Base-by-base conservation (phyloP, 2,888 invertebrate species). In the Chymomyza amoena region DNA sequence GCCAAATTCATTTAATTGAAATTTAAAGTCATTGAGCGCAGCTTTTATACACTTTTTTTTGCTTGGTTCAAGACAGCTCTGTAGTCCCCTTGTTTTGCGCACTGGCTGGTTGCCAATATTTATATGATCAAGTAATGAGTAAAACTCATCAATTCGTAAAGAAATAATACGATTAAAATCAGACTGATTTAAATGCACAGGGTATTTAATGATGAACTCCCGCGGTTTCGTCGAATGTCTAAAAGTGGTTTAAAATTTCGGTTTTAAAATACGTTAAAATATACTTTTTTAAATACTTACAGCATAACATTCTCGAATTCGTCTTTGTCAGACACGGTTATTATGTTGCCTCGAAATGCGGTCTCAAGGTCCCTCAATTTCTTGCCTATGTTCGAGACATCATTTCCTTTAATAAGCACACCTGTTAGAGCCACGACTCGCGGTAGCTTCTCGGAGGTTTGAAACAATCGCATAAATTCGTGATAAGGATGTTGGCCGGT, bases 391-490 rank as follows among this genome's bases (percentile, higher is more conserved):
- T 96, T 93, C 73, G 92, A 93, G 0, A 93, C 85, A 3, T 95
- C 93, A 76, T 96, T 96, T 0, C 94, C 93, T 89, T 96, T 97
- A 0, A 99, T 91, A 1, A 98, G 93, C 0, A 97, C 96, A 0
- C 98, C 98, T 0, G 98, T 97, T 20, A 99, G 92, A 0, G 98
- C 96, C 18, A 99, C 92, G 25, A 99, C 94, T 86, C 95, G 93
- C 0, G 98, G 97, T 18, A 94, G 93, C 1, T 93, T 72, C 0
- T 81, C 57, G 6, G 62, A 92, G n/a, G 84, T 77, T 74, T 93
- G 92, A 81, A 95, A 95, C 5, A 92, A 90, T 70, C 93, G 93
- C 94, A 96, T 95, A 10, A 97, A 93, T 71, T 94, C 92, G 18
- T 96, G 93, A 95, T 97, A 98, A 0, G 97, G 95, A 90, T 98